These are phyloP conservation scores for Bombus consobrinus DNA, from an alignment of 1,140 invertebrate species.

Conservation along the genomic window DNA sequence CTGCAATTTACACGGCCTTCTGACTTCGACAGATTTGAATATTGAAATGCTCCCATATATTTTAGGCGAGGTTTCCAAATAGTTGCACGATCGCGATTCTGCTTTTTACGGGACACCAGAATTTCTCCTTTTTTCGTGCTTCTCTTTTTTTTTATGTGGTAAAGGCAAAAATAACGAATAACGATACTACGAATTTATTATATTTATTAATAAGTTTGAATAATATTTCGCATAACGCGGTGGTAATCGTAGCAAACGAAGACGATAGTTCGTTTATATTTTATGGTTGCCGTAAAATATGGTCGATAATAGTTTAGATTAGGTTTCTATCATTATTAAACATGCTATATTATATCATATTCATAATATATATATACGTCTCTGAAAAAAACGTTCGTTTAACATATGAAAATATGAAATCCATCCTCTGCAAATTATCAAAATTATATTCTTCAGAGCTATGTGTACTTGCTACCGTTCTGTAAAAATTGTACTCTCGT, in stretches of 20 bases:
- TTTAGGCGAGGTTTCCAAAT: not conserved
- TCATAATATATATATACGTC: not conserved
- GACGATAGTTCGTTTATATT: too few relatives aligned
- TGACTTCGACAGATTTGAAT: not conserved
- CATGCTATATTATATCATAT: too few relatives aligned
- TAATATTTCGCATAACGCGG: too few relatives aligned
- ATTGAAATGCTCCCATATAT: not conserved
- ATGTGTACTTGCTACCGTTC: not conserved
- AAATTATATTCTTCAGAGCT: not conserved
- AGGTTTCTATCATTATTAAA: too few relatives aligned
- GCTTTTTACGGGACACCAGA: not conserved
- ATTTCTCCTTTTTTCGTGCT: not conserved
- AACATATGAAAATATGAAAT: not conserved
- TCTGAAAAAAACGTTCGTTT: not conserved
- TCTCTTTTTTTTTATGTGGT: too few relatives aligned
- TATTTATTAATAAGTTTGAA: too few relatives aligned
- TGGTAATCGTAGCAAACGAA: too few relatives aligned
- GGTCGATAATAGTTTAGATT: too few relatives aligned
- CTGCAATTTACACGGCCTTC: slow-evolving; percentile 26
- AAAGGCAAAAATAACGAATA: too few relatives aligned
- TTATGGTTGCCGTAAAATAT: too few relatives aligned
- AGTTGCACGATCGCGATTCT: not conserved
- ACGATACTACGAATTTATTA: too few relatives aligned
- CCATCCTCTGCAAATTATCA: not conserved
- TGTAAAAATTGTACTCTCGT: not conserved